A percentile compares a stretch with the other conserved stretches of the same genome.
These are phyloP conservation scores for Cebidichthys violaceus DNA, from an alignment of 2,113 vertebrate species.

Conservation along the genomic window DNA sequence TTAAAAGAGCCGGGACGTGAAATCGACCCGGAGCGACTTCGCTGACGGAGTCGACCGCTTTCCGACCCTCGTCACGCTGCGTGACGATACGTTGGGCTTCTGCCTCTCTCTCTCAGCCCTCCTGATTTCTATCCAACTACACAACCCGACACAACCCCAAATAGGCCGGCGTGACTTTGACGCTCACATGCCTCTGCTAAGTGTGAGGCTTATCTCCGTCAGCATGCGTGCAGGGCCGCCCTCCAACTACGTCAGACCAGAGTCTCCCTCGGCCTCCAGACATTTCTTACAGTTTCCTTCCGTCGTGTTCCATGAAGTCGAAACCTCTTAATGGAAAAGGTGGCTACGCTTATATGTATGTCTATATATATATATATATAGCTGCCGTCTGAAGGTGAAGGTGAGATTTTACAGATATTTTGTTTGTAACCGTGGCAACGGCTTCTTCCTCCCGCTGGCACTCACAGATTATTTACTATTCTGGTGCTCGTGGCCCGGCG, in stretches of 20 bases:
- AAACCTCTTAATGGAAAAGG: slow-evolving; percentile 55
- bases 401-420: slow-evolving; percentile 84
- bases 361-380: no score
- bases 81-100: no score
- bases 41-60: no score
- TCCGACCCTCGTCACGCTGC: no score
- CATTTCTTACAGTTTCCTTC: slow-evolving; percentile 55
- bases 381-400: slow-evolving; percentile 64
- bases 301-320: slow-evolving; percentile 68
- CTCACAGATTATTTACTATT: slow-evolving; percentile 91
- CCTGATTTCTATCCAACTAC: not conserved
- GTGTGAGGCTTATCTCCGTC: slow-evolving; percentile 61
- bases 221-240: slow-evolving; percentile 34
- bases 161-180: slow-evolving; percentile 50
- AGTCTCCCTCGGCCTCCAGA: not conserved
- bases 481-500: slow-evolving; percentile 84
- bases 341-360: slow-evolving; percentile 47
- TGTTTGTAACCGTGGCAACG: slow-evolving; percentile 81
- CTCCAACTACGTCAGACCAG: slow-evolving; percentile 52
- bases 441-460: slow-evolving; percentile 78
- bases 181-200: slow-evolving; percentile 39
- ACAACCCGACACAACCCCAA: slow-evolving; percentile 20
- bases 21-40: slow-evolving; percentile 37
- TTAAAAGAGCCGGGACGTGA: slow-evolving; percentile 35
- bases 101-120: not conserved